phyloP scores from a whole-genome alignment of 2,113 vertebrate genomes.

The Oreochromis tanganicae region DNA sequence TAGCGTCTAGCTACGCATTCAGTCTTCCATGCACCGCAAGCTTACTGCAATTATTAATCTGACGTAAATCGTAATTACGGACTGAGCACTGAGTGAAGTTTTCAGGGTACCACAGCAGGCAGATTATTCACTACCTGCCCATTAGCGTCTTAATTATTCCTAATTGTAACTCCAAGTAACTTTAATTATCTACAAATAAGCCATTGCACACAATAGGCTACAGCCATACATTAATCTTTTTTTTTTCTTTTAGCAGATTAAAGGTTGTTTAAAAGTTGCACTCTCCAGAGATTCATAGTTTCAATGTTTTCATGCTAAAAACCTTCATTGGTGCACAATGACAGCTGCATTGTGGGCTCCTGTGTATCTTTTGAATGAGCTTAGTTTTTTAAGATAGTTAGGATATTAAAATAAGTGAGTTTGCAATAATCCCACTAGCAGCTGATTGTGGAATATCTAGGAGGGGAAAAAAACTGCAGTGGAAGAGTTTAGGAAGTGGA shows the following conservation, averaged over 20 bases:
- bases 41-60: conserved; percentile 62
- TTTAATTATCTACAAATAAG: conserved; percentile 51
- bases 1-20: conserved; percentile 1
- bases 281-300: background rate
- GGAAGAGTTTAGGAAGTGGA: background rate
- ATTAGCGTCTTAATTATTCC: conserved; percentile 54
- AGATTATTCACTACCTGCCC: conserved; percentile 55
- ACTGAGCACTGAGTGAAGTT: conserved; percentile 52
- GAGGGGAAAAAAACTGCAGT: background rate
- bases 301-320: background rate
- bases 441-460: background rate
- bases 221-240: background rate
- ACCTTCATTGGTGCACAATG: background rate
- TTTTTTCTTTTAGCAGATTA: background rate
- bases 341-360: background rate
- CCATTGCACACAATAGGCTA: conserved; percentile 16
- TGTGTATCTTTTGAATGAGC: background rate
- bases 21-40: conserved; percentile 19
- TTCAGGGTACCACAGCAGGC: conserved; percentile 39
- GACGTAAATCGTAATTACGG: conserved; percentile 58
- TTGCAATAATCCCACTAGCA: background rate
- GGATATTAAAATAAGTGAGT: background rate
- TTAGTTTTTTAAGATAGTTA: background rate
- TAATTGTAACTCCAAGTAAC: conserved; percentile 55
- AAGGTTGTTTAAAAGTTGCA: background rate